Base-by-base conservation (phyloP, 2,888 invertebrate species). In the Clostera curtula region DNA sequence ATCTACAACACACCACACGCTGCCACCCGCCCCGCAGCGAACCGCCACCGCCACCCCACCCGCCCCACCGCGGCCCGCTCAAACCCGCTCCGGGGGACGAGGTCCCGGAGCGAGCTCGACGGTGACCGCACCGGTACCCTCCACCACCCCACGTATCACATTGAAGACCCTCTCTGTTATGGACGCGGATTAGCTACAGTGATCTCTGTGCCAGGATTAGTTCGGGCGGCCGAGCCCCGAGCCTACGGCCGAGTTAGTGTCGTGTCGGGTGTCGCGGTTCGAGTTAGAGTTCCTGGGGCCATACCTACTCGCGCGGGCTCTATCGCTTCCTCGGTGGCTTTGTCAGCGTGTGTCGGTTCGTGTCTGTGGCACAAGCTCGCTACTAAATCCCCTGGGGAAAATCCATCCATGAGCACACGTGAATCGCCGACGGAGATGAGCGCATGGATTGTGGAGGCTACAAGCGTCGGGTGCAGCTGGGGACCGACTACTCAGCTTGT, bases 371-470 rank as follows among this genome's bases (percentile, higher is more conserved):
- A 79, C 44, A 70, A 64, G 35, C 70, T 52, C 59, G 72, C 73
- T 62, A 72, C 49, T 54, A 67, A 60, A 51, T 59, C 59, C 57
- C 80, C 77, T 79, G 79, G 56, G 72, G 62, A 77, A 62, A 69
- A 56, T 43, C 41, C 38, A 56, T 34, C 35, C 29, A 32, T 41
- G 37, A 49, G 48, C 41, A 46, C 31, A 32, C 40, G 40, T 40
- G n/a, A 22, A 32, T 33, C 25, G 26, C 20, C 34, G 24, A 21
- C 10, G 26, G 3, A 19, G 33, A 18, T 26, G 34, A 32, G 32
- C 38, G 19, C 31, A 36, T 28, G 29, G 31, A 25, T 38, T 39
- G 40, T 43, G 40, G 39, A 41, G 41, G 13, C 24, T 13, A 19
- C 50, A 44, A 42, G 45, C 48, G 33, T 42, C 43, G 48, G 58